Base-by-base conservation (phyloP, 2,797 vertebrate species). In the Sylvia borin region DNA sequence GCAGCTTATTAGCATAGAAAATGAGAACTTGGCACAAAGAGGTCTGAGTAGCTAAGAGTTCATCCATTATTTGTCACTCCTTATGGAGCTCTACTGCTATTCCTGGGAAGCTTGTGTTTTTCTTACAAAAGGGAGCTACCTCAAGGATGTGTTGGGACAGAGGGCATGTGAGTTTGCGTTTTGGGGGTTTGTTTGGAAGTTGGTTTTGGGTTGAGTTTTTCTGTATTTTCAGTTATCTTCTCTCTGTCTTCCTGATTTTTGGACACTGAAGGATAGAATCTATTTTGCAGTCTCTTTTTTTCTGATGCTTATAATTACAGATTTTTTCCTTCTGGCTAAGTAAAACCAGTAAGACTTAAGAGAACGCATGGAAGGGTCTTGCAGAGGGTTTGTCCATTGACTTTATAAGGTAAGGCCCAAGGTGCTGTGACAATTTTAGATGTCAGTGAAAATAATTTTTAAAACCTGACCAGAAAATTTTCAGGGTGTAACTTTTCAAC, bases 241-340 rank as follows among this genome's bases (percentile, higher is more conserved):
- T 85, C 67, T n/a, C 74, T 73, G 45, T 73, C 45, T 67, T 74
- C 57, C 45, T 73, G 64, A 76, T 87, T 85, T 92, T 87, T 34
- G 81, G 62, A 54, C 10, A 65, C 61, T 61, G 54, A 82, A 75
- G 27, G 43, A 79, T 48, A 34, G 71, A 87, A 45, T 55, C 26
- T 26, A 5, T 80, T 82, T 88, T 88, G 68, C n/a, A 73, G 38
- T 47, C 24, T 83, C 34, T 54, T 7, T 77, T 95, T 94, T 74
- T 78, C 62, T 94, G 62, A 81, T 54, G 51, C 22, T 43, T 80
- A 9, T 2, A 88, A 42, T 72, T 81, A 66, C 48, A 75, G 43
- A 48, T 10, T 78, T 91, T 80, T 90, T 60, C 54, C 66, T 94
- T 77, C 57, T 85, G 77, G 55, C 87, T 87, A 88, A 96, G 62